phyloP scores from a whole-genome alignment of 2,797 vertebrate genomes.

The Enteromius unitaeniatus region DNA sequence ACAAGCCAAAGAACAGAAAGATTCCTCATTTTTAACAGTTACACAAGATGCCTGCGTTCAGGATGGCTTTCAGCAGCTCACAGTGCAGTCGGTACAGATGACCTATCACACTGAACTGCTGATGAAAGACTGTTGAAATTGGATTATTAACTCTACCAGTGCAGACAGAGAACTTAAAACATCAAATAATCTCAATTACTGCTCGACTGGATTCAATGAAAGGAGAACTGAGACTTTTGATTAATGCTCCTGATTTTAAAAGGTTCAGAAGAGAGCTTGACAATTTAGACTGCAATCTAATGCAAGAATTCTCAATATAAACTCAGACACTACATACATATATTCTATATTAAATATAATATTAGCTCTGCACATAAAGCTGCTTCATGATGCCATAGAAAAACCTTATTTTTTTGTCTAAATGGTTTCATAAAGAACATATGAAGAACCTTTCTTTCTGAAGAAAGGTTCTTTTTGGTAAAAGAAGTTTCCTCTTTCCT shows the following conservation, averaged over 20 bases:
- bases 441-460: neutral
- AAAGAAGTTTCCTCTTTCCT: neutral
- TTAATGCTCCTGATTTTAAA: neutral
- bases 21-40: constrained; percentile 31
- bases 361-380: neutral
- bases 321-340: neutral
- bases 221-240: neutral
- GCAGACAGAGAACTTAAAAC: constrained; percentile 22
- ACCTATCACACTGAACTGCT: constrained; percentile 13
- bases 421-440: neutral
- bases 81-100: constrained; percentile 10
- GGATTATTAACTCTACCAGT: constrained; percentile 10
- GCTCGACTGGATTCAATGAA: neutral
- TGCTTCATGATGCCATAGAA: neutral
- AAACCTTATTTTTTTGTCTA: neutral
- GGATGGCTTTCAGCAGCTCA: constrained; percentile 23
- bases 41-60: constrained; percentile 32
- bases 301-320: neutral
- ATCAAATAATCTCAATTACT: neutral
- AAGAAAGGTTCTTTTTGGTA: neutral
- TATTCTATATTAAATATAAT: neutral
- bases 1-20: neutral
- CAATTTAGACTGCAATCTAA: neutral
- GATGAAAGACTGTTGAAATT: constrained; percentile 44
- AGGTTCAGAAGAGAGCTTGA: neutral